Conservation (phyloP, 2,888 invertebrate species). For the Andrena bicolor region DNA sequence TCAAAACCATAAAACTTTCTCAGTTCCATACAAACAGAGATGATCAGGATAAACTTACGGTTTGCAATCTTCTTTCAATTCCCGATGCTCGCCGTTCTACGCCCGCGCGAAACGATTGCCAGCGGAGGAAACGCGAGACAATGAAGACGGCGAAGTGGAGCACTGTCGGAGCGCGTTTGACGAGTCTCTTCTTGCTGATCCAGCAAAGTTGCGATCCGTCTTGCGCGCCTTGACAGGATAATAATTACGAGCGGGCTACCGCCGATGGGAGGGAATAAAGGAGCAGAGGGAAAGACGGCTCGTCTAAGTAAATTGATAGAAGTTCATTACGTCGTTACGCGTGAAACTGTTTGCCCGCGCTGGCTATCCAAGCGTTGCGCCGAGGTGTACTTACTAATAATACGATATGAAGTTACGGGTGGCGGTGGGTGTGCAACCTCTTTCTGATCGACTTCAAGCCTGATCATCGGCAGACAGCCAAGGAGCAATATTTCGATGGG, state of each 20-base stretch:
- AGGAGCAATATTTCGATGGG: neutral
- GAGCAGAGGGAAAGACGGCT: conserved; percentile 26
- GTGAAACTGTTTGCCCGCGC: conserved; percentile 62
- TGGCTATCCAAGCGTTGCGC: conserved; percentile 33
- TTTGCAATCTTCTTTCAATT: neutral
- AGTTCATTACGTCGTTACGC: conserved; percentile 71
- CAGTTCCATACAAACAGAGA: neutral
- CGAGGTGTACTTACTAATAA: conserved; percentile 37
- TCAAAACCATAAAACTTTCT: neutral
- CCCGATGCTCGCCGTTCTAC: neutral
- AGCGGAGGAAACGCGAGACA: conserved; percentile 12
- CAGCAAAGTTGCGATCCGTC: conserved; percentile 38
- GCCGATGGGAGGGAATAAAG: conserved; percentile 20
- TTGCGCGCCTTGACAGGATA: conserved; percentile 44
- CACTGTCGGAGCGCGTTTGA: neutral
- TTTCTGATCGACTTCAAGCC: conserved; percentile 29
- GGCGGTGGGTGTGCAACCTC: conserved; percentile 9
- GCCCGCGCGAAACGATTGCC: conserved; percentile 3
- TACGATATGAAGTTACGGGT: conserved; percentile 31
- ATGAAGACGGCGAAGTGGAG: conserved; percentile 26
- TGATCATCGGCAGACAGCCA: neutral
- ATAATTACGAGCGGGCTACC: conserved; percentile 49
- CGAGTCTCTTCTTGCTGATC: conserved; percentile 18
- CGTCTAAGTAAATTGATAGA: conserved; percentile 67
- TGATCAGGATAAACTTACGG: neutral